Base-by-base conservation (phyloP, 2,888 invertebrate species). In the Dryobota labecula region DNA sequence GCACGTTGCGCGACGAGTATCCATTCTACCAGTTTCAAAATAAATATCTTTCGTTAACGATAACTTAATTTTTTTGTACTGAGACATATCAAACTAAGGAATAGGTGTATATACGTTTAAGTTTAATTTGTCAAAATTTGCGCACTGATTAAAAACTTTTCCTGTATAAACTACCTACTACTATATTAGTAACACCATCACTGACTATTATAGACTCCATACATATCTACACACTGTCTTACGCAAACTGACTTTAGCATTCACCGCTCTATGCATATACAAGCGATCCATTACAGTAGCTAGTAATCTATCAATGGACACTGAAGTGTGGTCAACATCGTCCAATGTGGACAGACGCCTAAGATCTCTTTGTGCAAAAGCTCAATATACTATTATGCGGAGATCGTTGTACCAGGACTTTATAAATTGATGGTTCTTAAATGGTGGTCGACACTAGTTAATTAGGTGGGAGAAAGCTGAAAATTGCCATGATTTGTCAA, bases 311-410 rank as follows among this genome's bases (percentile, higher is more conserved):
- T 75, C 62, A 69, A 75, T 80, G 81, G 60, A 80, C 30, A 24
- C 18, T 64, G 60, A 69, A 80, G 81, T 80, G 69, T 69, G 76
- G 76, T 77, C 76, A 80, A 77, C 63, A 76, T 69, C 49, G 63
- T 54, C 49, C 47, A 30, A 13, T 60, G 63, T 66, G 30, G 67
- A 62, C 56, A 41, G 20, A 33, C 30, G 51, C 51, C 45, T 33
- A 13, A 47, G 8, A 47, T 41, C 56, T 67, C 75, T 80, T 76
- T 74, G 51, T 15, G 13, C 51, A 58, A 66, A 36, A 24, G 30
- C 75, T 74, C 47, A 49, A 76, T 20, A 36, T 33, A 43, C 53
- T 43, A 49, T 58, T 36, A 58, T 24, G 13, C 33, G 27, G 20
- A 49, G 27, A 30, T 72, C 18, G n/a, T 30, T 49, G 62, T 49